Evolutionary conservation across 2,113 vertebrate genomes (phyloP).

Genomic region (Anoura caudifer): DNA sequence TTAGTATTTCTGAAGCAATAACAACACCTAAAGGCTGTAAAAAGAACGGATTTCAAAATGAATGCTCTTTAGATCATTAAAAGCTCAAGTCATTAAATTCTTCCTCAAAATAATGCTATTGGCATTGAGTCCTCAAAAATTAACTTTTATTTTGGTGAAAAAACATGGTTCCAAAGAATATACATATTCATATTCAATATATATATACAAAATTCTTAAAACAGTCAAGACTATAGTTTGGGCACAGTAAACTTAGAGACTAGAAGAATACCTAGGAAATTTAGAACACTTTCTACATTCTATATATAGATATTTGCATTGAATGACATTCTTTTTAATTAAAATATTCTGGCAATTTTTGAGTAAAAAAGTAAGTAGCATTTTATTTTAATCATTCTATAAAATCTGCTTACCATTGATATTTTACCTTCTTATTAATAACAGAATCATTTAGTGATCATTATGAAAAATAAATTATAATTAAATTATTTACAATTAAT

Average conservation of each 20-base stretch:
- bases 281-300: background rate
- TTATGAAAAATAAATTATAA: background rate
- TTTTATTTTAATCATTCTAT: background rate
- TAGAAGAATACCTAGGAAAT: background rate
- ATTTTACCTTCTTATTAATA: background rate
- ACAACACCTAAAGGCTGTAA: constrained; percentile 10
- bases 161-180: background rate
- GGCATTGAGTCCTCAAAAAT: background rate
- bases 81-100: constrained; percentile 4
- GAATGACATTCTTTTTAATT: background rate
- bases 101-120: constrained; percentile 1
- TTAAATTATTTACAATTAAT: background rate
- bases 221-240: background rate
- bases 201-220: background rate
- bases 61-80: constrained; percentile 13
- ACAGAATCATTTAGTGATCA: background rate
- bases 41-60: background rate
- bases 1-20: background rate
- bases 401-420: background rate
- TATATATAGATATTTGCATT: rapidly evolving
- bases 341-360: background rate
- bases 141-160: background rate
- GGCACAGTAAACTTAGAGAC: background rate
- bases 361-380: background rate
- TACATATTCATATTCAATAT: background rate